A percentile compares a stretch with the other conserved stretches of the same genome.
Evolutionary conservation across 2,888 invertebrate species (phyloP).

Genomic region (Drosophila picticornis): DNA sequence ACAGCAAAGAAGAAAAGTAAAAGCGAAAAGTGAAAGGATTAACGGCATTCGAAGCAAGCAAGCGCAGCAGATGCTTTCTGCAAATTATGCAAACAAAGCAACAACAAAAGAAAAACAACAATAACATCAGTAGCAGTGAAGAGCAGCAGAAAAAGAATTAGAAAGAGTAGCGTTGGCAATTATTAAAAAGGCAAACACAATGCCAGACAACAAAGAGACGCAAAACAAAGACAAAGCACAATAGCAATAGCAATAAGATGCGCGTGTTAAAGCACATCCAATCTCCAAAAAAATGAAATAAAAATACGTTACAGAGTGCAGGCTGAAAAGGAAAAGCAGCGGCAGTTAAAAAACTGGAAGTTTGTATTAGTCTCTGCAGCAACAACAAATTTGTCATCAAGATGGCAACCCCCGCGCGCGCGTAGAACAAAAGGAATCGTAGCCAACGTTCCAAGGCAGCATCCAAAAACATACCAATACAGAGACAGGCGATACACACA

Average conservation of each 20-base stretch:
- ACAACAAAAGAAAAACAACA: constrained; percentile 12
- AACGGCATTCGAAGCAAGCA: constrained; percentile 7
- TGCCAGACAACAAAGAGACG: constrained; percentile 51
- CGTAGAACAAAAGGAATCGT: constrained; percentile 63
- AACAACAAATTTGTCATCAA: constrained; percentile 70
- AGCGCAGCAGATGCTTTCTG: constrained; percentile 13
- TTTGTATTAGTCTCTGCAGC: constrained; percentile 47
- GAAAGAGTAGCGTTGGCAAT: constrained; percentile 45
- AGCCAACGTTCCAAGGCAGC: constrained; percentile 49
- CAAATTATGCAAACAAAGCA: constrained; percentile 54
- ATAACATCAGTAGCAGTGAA: constrained; percentile 9
- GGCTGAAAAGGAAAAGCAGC: constrained; percentile 42
- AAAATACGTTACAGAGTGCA: constrained; percentile 37
- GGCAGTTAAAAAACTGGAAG: constrained; percentile 59
- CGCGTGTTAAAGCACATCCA: constrained; percentile 47
- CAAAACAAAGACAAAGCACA: constrained; percentile 42
- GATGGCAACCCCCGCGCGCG: constrained; percentile 46
- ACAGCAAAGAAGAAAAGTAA: constrained; percentile 22
- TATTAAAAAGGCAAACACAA: constrained; percentile 39
- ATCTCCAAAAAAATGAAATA: constrained; percentile 59
- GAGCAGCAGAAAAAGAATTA: constrained; percentile 15
- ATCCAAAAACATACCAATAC: constrained; percentile 52
- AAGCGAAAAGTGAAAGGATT: constrained; percentile 39
- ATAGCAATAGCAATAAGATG: constrained; percentile 12
- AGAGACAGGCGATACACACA: constrained; percentile 28